Conservation (phyloP, 2,113 vertebrate species). For the Plecotus auritus region DNA sequence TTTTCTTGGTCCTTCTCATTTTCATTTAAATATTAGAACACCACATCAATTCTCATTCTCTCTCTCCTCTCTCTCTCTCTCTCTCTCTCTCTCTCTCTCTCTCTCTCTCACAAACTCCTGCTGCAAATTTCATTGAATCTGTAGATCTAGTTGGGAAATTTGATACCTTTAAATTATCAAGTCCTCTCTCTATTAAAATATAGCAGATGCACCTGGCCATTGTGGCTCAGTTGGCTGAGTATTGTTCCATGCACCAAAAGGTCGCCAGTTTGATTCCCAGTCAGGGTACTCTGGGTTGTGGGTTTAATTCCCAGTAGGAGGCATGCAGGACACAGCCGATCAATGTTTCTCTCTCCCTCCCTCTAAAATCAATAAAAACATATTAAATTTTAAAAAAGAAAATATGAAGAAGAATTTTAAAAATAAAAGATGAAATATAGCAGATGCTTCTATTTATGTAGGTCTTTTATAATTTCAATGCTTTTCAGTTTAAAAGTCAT, state of each 20-base stretch:
- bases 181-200: not conserved
- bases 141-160: not conserved
- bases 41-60: not conserved
- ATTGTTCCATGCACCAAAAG: too few species aligned
- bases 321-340: too few species aligned
- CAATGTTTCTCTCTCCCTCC: too few species aligned
- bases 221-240: too few species aligned
- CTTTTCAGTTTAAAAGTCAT: not conserved
- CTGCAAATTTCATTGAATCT: not conserved
- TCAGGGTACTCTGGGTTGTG: too few species aligned
- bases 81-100: too few species aligned
- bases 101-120: too few species aligned
- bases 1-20: not conserved
- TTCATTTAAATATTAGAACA: not conserved
- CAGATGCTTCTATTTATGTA: not conserved
- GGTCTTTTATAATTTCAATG: not conserved
- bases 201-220: not conserved
- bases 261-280: too few species aligned
- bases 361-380: too few species aligned
- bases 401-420: too few species aligned
- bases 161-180: not conserved
- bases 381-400: too few species aligned
- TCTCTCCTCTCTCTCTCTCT: not conserved
- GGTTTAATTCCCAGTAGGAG: too few species aligned
- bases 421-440: not conserved